Percentiles rank a stretch among this genome's conserved stretches.
Conservation (phyloP, 2,113 vertebrate genomes). For the Lamprotornis superbus region DNA sequence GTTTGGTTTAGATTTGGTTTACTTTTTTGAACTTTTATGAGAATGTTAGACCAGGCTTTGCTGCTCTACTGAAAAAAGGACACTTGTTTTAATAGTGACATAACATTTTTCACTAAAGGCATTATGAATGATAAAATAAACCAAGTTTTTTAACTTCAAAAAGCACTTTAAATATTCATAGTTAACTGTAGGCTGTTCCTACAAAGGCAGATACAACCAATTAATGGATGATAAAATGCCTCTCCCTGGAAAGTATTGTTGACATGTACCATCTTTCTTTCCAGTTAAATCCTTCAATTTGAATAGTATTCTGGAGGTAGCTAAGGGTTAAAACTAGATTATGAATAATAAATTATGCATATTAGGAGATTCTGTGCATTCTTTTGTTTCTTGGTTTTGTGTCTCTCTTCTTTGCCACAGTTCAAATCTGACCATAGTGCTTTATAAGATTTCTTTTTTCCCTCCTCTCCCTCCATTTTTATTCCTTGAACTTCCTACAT, state of each 20-base stretch:
- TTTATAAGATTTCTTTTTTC: neutral
- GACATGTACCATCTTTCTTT: neutral
- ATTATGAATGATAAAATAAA: neutral
- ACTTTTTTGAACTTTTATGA: neutral
- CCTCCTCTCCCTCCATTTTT: rapidly evolving
- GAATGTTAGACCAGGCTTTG: neutral
- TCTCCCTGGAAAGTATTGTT: neutral
- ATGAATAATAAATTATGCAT: neutral
- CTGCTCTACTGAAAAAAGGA: rapidly evolving
- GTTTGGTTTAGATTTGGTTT: neutral
- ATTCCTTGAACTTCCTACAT: neutral
- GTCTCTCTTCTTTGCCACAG: neutral
- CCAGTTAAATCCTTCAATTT: neutral
- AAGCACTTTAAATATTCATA: neutral
- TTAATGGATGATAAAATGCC: neutral
- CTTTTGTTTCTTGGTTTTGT: neutral
- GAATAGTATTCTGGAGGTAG: neutral
- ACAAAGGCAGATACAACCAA: neutral
- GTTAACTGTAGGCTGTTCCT: neutral
- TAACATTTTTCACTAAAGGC: neutral
- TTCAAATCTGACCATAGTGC: neutral
- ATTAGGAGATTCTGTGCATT: neutral
- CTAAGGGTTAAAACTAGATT: neutral
- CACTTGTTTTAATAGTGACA: neutral
- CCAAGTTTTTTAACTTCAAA: neutral